phyloP scores from a whole-genome alignment of 2,797 vertebrate genomes.

The Oceanodroma leucorhoa region DNA sequence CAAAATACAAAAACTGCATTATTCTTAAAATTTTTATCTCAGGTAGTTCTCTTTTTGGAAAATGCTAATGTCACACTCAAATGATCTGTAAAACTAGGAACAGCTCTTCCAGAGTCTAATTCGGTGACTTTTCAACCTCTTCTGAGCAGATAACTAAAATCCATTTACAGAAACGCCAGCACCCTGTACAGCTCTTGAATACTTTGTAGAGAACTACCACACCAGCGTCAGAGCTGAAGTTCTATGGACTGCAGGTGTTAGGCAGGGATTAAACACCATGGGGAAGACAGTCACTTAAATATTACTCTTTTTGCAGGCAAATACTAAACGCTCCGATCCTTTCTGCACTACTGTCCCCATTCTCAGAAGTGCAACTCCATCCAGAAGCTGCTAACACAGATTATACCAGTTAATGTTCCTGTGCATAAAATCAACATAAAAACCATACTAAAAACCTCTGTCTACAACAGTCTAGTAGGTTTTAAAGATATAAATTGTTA shows the following conservation, averaged over 20 bases:
- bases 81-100: neutral
- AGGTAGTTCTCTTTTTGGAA: neutral
- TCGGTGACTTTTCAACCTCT: neutral
- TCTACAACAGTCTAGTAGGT: neutral
- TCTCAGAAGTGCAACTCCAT: neutral
- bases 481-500: neutral
- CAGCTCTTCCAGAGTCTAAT: neutral
- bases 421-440: neutral
- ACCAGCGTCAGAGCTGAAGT: neutral
- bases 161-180: neutral
- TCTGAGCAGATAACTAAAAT: neutral
- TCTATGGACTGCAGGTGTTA: neutral
- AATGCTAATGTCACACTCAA: fast-evolving
- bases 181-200: neutral
- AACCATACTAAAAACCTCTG: neutral
- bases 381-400: neutral
- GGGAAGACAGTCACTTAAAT: neutral
- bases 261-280: neutral
- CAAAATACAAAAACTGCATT: neutral
- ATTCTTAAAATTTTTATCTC: neutral
- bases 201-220: neutral
- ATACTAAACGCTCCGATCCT: neutral
- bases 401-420: neutral
- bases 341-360: neutral
- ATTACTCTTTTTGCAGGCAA: neutral